Percentiles rank a stretch among this genome's conserved stretches.
phyloP scores from a whole-genome alignment of 2,113 vertebrate genomes.

The Pituophis catenifer region DNA sequence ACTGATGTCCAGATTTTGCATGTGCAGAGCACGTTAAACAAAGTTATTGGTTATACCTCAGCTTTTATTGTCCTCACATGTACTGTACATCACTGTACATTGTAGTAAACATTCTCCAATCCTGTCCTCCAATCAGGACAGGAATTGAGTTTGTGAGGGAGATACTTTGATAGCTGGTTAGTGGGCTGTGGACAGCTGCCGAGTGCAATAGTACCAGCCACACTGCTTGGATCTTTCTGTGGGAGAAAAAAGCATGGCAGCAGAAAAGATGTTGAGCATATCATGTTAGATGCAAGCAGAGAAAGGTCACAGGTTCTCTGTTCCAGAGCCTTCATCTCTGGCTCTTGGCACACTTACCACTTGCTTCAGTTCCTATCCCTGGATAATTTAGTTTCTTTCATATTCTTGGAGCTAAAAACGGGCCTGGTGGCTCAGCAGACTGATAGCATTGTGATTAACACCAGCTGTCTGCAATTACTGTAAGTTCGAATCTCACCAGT shows the following conservation, averaged over 20 bases:
- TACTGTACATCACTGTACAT: background rate
- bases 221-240: background rate
- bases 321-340: background rate
- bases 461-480: no score
- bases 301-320: background rate
- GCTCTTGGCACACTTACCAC: background rate
- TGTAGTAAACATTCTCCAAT: background rate
- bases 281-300: background rate
- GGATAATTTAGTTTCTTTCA: background rate
- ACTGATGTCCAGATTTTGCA: background rate
- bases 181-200: background rate
- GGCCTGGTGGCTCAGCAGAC: no score
- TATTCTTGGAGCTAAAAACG: background rate
- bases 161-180: background rate
- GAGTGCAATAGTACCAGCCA: background rate
- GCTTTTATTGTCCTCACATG: background rate
- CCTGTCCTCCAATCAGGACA: background rate
- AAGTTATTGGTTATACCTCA: background rate
- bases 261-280: background rate
- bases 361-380: background rate
- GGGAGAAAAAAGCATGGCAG: background rate
- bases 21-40: background rate
- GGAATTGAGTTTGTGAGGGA: background rate
- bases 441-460: no score
- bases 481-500: no score